A percentile compares a stretch with the other conserved stretches of the same genome.
Conservation (phyloP, 2,113 vertebrate species). For the Sclerurus mexicanus region DNA sequence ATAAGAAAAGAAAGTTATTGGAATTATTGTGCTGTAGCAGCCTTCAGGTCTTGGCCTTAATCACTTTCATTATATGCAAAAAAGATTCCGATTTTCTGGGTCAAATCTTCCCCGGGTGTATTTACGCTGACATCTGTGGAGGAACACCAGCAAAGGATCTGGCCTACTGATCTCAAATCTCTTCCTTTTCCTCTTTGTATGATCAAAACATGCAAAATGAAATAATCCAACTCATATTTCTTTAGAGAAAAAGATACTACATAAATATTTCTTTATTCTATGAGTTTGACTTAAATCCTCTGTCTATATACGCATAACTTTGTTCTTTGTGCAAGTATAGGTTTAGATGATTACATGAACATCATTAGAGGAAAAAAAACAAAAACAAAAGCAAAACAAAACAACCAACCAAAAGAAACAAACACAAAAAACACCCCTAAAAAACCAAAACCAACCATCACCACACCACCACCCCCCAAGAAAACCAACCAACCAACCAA, state of each 20-base stretch:
- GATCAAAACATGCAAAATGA: background rate
- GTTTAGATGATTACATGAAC: background rate
- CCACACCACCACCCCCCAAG: too few species aligned
- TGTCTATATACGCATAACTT: background rate
- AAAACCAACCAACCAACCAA: too few species aligned
- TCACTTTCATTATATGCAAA: constrained; percentile 37
- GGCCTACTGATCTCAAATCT: constrained; percentile 6
- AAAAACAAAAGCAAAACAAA: too few species aligned
- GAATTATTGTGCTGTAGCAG: background rate
- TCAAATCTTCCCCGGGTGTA: constrained; percentile 6
- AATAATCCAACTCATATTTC: background rate
- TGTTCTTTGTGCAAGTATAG: background rate
- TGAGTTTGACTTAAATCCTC: background rate
- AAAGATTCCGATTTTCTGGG: constrained; percentile 42
- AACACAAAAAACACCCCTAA: background rate
- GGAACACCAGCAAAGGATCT: background rate
- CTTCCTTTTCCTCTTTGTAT: background rate
- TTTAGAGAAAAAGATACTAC: background rate
- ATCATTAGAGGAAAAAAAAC: background rate
- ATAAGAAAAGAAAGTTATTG: background rate
- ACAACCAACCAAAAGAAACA: too few species aligned
- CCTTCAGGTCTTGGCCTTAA: constrained; percentile 16
- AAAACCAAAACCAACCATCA: too few species aligned
- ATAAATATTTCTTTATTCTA: background rate
- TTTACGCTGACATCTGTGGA: background rate